Conservation (phyloP, 2,888 invertebrate genomes). For the Sylvicola fuscatus region DNA sequence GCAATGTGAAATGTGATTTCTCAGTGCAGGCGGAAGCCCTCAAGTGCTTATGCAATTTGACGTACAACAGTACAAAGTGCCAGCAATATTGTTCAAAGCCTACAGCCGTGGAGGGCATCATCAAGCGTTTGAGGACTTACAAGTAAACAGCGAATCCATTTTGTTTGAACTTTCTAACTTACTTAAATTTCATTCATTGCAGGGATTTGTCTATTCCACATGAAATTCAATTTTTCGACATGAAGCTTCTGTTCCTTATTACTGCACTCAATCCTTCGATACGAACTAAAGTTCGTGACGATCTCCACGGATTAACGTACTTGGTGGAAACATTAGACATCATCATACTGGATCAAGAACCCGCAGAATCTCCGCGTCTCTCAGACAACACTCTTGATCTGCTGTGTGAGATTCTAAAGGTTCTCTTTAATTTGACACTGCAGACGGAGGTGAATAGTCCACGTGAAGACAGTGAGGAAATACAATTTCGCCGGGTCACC, state of each 20-base stretch:
- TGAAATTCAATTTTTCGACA: constrained; percentile 66
- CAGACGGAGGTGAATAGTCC: constrained; percentile 21
- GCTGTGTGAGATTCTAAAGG: constrained; percentile 53
- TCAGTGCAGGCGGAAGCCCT: constrained; percentile 53
- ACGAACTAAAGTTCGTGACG: constrained; percentile 39
- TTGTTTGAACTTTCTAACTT: not conserved
- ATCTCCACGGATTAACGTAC: constrained; percentile 46
- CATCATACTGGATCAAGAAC: constrained; percentile 28
- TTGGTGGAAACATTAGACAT: constrained; percentile 46
- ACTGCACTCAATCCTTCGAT: constrained; percentile 62
- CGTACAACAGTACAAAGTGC: constrained; percentile 50
- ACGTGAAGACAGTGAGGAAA: constrained; percentile 42
- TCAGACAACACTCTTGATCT: constrained; percentile 40
- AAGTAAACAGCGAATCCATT: constrained; percentile 16
- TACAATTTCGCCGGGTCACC: constrained; percentile 36
- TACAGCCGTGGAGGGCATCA: constrained; percentile 47
- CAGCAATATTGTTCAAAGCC: constrained; percentile 36
- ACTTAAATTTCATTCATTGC: constrained; percentile 1
- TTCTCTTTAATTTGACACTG: constrained; percentile 55
- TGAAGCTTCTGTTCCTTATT: constrained; percentile 71
- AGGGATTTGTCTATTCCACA: constrained; percentile 26
- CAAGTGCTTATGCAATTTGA: constrained; percentile 76
- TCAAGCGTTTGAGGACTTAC: constrained; percentile 48
- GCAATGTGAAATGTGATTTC: constrained; percentile 22
- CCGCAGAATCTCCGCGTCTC: constrained; percentile 6